These are phyloP conservation scores for Microhierax caerulescens DNA, from an alignment of 2,797 vertebrate genomes.

Conservation along the genomic window DNA sequence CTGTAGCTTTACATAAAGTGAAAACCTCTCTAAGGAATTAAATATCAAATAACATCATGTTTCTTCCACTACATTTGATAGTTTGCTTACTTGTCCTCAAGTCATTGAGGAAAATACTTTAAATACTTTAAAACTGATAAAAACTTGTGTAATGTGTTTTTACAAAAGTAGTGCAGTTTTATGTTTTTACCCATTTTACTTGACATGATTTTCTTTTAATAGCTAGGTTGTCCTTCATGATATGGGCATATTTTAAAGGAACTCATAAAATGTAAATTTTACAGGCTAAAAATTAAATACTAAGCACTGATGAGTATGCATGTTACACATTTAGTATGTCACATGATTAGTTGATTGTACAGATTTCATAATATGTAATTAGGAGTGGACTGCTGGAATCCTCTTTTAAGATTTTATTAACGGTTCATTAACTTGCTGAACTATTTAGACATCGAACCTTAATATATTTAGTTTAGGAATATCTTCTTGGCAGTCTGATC, in stretches of 20 bases:
- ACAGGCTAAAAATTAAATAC: neutral
- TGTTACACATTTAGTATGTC: neutral
- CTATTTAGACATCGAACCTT: neutral
- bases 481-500: neutral
- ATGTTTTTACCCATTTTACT: neutral
- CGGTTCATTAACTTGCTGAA: neutral
- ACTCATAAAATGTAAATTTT: neutral
- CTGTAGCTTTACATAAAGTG: neutral
- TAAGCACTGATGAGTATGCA: neutral
- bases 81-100: neutral
- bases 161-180: neutral
- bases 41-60: neutral
- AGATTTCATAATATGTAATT: neutral
- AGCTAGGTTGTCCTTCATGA: neutral
- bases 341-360: neutral
- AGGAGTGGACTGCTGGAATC: neutral
- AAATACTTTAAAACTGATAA: neutral
- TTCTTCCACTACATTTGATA: neutral
- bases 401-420: neutral
- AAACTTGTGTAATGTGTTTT: neutral
- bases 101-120: neutral
- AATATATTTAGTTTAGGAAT: neutral
- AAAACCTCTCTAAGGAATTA: slow-evolving; percentile 14
- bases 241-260: neutral
- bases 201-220: neutral